Evolutionary conservation across 2,113 vertebrate genomes (phyloP).

Genomic region (Chlorodrepanis virens): DNA sequence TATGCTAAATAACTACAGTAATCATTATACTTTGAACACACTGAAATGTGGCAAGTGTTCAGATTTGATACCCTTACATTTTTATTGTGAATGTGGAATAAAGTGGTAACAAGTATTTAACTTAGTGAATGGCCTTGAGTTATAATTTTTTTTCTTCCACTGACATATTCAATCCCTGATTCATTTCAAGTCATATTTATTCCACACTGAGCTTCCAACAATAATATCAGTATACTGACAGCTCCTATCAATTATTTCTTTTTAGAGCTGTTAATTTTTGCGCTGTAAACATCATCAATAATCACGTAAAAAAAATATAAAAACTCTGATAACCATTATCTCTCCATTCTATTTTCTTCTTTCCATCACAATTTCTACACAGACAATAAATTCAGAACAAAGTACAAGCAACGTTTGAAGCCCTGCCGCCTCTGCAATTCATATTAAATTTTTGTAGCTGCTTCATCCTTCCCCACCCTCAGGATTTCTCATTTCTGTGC

Average conservation of each 20-base stretch:
- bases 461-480: neutral
- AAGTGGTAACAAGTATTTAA: constrained; percentile 16
- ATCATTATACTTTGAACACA: constrained; percentile 20
- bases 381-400: neutral
- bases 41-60: constrained; percentile 1
- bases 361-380: neutral
- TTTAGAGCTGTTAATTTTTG: neutral
- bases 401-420: neutral
- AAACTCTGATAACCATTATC: neutral
- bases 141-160: neutral
- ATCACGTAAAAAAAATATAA: neutral
- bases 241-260: neutral
- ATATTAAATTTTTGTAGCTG: neutral
- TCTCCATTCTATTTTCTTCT: neutral
- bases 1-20: constrained; percentile 27
- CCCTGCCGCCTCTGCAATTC: neutral
- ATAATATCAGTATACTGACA: neutral
- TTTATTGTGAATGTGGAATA: neutral
- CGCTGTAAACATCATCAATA: neutral
- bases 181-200: neutral
- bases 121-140: neutral
- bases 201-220: neutral
- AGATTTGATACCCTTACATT: neutral
- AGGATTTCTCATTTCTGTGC: neutral
- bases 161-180: neutral